These are phyloP conservation scores for Leptopilina myrica DNA, from an alignment of 2,888 invertebrate species.

Conservation along the genomic window DNA sequence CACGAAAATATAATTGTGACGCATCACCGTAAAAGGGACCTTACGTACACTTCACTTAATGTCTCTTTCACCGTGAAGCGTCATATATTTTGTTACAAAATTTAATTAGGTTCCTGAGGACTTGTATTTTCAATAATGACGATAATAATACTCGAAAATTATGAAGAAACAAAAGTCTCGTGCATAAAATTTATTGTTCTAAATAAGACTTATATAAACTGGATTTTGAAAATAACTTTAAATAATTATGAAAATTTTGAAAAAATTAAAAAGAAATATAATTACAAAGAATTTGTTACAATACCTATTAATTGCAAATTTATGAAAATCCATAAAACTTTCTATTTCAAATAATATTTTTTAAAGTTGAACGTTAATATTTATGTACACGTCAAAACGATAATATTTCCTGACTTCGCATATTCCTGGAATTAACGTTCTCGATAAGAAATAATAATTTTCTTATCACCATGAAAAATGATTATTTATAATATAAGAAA, in stretches of 20 bases:
- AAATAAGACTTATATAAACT: no score
- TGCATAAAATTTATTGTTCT: no score
- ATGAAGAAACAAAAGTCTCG: neutral
- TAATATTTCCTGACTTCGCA: constrained; percentile 1
- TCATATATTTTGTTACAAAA: neutral
- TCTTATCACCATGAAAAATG: neutral
- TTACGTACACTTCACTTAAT: no score
- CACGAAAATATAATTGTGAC: neutral
- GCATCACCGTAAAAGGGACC: no score
- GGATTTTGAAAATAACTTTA: no score
- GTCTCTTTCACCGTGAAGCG: no score
- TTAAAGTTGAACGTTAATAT: neutral
- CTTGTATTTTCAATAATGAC: neutral
- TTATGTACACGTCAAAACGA: neutral
- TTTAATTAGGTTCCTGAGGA: constrained; percentile 12
- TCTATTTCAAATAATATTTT: neutral
- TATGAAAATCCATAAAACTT: no score
- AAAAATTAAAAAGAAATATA: no score
- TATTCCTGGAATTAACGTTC: neutral
- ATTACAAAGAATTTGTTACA: no score
- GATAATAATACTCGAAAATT: neutral
- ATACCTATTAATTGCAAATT: no score
- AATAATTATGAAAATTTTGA: no score
- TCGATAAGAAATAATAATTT: neutral
- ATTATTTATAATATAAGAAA: neutral